Conservation (phyloP, 2,113 vertebrate genomes). For the Ptilorrhoa leucosticta region DNA sequence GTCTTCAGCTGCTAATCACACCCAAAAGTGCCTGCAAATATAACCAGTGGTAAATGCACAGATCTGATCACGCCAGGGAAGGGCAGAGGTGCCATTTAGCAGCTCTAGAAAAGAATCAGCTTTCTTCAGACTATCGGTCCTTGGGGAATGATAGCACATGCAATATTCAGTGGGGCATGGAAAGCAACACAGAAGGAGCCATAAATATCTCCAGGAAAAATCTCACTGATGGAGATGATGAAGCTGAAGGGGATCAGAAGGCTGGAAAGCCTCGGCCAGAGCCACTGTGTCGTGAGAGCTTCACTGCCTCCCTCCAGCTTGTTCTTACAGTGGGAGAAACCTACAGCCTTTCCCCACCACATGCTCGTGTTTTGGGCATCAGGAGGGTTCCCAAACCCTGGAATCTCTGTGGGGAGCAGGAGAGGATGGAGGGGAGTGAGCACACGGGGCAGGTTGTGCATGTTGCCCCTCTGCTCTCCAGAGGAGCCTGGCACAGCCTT, state of each 20-base stretch:
- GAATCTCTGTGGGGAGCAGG: neutral
- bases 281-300: fast-evolving
- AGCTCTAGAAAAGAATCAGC: neutral
- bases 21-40: neutral
- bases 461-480: fast-evolving
- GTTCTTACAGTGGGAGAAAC: neutral
- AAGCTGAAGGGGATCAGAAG: neutral
- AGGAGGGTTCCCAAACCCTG: neutral
- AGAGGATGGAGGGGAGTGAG: neutral
- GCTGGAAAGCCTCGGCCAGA: neutral
- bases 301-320: neutral
- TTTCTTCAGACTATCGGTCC: neutral
- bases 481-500: neutral
- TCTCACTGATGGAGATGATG: neutral
- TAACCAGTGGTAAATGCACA: neutral
- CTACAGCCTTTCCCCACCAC: fast-evolving
- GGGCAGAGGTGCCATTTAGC: constrained; percentile 12
- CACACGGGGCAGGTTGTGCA: fast-evolving
- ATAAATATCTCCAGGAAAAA: neutral
- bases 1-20: neutral
- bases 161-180: constrained; percentile 51
- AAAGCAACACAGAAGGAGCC: neutral
- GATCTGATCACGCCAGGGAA: neutral
- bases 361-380: fast-evolving
- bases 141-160: neutral